These are phyloP conservation scores for Panurus biarmicus DNA, from an alignment of 2,113 vertebrate genomes.

Conservation along the genomic window DNA sequence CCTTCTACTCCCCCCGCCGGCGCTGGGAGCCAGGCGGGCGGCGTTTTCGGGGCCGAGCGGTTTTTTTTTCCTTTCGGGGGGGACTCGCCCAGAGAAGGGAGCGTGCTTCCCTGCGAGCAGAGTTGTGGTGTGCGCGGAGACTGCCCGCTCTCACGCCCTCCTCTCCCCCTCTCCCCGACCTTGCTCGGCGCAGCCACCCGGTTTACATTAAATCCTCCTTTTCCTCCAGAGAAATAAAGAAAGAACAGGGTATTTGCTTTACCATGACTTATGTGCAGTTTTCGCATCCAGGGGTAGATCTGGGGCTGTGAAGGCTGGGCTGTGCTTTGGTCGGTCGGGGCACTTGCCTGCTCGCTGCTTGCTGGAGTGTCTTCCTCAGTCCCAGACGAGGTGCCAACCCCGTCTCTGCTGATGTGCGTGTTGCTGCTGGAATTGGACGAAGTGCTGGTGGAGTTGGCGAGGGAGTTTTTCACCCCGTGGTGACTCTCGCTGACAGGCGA, in stretches of 20 bases:
- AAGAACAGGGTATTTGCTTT: conserved; percentile 72
- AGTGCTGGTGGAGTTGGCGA: conserved; percentile 79
- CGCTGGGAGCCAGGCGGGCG: not conserved
- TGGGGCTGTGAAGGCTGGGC: conserved; percentile 86
- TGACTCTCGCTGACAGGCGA: conserved; percentile 85
- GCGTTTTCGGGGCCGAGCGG: not conserved
- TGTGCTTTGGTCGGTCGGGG: conserved; percentile 84
- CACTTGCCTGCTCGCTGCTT: conserved; percentile 86
- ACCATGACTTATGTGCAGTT: conserved; percentile 99
- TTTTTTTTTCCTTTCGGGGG: not conserved
- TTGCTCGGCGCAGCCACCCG: conserved; percentile 35
- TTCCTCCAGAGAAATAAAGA: conserved; percentile 63
- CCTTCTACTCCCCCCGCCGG: conserved; percentile 2
- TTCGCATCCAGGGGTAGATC: conserved; percentile 99
- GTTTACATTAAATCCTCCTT: conserved; percentile 46
- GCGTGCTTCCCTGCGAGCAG: not conserved
- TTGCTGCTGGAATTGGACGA: conserved; percentile 77
- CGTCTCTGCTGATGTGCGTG: conserved; percentile 85
- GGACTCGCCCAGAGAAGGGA: not conserved
- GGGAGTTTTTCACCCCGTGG: conserved; percentile 89
- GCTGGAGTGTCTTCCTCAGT: conserved; percentile 88
- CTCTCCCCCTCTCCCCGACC: conserved; percentile 28
- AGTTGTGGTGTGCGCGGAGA: not conserved
- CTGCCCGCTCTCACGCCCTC: conserved; percentile 39
- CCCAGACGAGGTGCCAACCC: conserved; percentile 85